A percentile compares a stretch with the other conserved stretches of the same genome.
phyloP scores from a whole-genome alignment of 2,888 invertebrate species.

The Plusia festucae region DNA sequence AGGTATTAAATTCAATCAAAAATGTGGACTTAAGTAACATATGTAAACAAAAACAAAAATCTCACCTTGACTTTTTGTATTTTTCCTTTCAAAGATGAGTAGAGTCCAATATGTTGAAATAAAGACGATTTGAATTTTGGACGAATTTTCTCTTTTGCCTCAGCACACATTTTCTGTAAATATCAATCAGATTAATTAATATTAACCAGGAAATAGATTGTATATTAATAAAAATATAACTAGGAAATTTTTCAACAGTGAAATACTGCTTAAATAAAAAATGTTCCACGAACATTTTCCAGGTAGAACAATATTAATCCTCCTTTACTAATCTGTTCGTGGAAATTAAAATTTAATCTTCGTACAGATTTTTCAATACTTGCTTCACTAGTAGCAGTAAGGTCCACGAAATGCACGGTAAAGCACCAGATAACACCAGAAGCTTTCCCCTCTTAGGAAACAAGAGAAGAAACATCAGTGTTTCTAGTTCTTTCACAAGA shows the following conservation, averaged over 20 bases:
- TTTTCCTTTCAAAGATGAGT: slow-evolving; percentile 98
- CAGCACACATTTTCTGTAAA: slow-evolving; percentile 95
- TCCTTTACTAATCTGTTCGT: neutral
- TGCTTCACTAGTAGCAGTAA: too few relatives aligned
- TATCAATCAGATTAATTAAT: slow-evolving; percentile 18
- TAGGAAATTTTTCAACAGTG: too few relatives aligned
- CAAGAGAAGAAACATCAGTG: neutral
- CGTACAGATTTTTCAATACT: neutral
- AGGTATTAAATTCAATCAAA: too few relatives aligned
- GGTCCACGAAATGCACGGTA: too few relatives aligned
- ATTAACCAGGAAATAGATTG: neutral
- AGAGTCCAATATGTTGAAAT: slow-evolving; percentile 98
- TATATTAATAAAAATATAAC: too few relatives aligned
- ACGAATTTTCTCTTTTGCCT: slow-evolving; percentile 93
- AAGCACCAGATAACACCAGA: too few relatives aligned
- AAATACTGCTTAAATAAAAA: neutral
- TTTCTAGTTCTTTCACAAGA: too few relatives aligned
- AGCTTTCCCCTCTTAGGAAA: too few relatives aligned
- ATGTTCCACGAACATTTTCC: neutral
- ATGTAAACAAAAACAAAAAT: neutral
- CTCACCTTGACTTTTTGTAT: slow-evolving; percentile 97
- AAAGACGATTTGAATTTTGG: slow-evolving; percentile 96
- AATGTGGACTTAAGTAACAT: too few relatives aligned
- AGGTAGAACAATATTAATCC: neutral
- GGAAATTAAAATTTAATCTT: slow-evolving; percentile 2